A percentile compares a stretch with the other conserved stretches of the same genome.
Conservation (phyloP, 1,140 invertebrate genomes). For the Anoplophora glabripennis region DNA sequence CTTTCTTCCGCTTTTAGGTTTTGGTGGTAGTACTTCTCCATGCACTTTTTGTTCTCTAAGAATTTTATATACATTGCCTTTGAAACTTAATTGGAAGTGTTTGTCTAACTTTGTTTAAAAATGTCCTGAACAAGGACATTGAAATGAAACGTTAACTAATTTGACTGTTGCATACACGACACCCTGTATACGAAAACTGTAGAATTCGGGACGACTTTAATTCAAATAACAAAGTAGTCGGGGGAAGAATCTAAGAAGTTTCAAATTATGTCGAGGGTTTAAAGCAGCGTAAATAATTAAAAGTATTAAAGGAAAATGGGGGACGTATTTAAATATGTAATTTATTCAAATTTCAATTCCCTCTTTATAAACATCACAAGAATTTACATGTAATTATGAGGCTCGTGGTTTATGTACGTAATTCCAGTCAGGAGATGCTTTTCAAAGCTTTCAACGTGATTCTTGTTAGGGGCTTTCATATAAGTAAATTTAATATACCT, state of each 20-base stretch:
- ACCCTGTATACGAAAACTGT: too few species aligned
- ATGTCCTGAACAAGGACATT: too few species aligned
- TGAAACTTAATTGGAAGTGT: too few species aligned
- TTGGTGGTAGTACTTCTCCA: too few species aligned
- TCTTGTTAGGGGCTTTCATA: slow-evolving; percentile 37
- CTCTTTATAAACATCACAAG: slow-evolving; percentile 40
- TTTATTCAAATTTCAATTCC: slow-evolving; percentile 38
- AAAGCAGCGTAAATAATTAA: slow-evolving; percentile 28
- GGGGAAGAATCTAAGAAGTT: slow-evolving; percentile 2
- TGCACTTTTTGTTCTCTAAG: too few species aligned
- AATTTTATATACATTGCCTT: too few species aligned
- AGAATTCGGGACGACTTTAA: too few species aligned
- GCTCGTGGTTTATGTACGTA: slow-evolving; percentile 34
- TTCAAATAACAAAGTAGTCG: too few species aligned
- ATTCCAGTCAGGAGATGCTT: slow-evolving; percentile 33
- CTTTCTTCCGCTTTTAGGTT: too few species aligned
- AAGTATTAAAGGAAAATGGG: slow-evolving; percentile 24
- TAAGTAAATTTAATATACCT: slow-evolving; percentile 37
- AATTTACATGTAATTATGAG: slow-evolving; percentile 42
- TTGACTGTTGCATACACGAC: too few species aligned
- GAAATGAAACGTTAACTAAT: too few species aligned
- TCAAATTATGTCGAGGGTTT: slow-evolving; percentile 20
- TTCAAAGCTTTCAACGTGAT: slow-evolving; percentile 37
- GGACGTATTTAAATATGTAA: slow-evolving; percentile 33
- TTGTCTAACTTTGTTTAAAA: too few species aligned